A percentile compares a stretch with the other conserved stretches of the same genome.
Evolutionary conservation across 1,140 invertebrate species (phyloP).

Genomic region (silkworm (Bombyx mori)): ASM3026992v2 NC_085118.1:8989501-8990000

Average conservation of each 20-base stretch:
- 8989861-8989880: no score
- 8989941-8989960: no score
- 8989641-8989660: conserved; percentile 70
- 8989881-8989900: no score
- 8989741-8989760: conserved; percentile 71
- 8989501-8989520: conserved; percentile 62
- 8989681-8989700: conserved; percentile 68
- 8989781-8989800: conserved; percentile 33
- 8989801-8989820: no score
- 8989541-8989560: conserved; percentile 64
- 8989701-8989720: conserved; percentile 70
- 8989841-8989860: no score
- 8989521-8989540: conserved; percentile 64
- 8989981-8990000: no score
- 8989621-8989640: conserved; percentile 69
- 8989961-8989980: no score
- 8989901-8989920: no score
- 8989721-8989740: conserved; percentile 72
- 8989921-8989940: no score
- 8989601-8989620: conserved; percentile 67
- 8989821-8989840: no score
- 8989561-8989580: conserved; percentile 65
- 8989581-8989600: conserved; percentile 65
- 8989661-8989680: conserved; percentile 72
- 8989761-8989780: conserved; percentile 68